Evolutionary conservation across 2,797 vertebrate species (phyloP).

Genomic region (Galago senegalensis): DNA sequence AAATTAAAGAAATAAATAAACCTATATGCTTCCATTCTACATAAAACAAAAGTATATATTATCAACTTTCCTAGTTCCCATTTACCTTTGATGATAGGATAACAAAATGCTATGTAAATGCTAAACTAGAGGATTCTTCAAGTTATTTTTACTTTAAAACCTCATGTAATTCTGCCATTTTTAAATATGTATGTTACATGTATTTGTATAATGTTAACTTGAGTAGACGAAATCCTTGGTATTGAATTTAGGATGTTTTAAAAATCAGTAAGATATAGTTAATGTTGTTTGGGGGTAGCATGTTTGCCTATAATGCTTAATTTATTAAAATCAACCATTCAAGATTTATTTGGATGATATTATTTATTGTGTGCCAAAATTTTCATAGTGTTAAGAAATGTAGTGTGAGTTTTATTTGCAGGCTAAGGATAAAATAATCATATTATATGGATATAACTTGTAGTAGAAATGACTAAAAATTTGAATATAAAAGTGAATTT

Average conservation of each 20-base stretch:
- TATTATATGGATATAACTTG: background rate
- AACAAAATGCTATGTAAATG: constrained; percentile 6
- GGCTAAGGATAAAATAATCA: constrained; percentile 30
- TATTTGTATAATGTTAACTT: constrained; percentile 52
- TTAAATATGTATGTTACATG: background rate
- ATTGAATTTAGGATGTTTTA: constrained; percentile 55
- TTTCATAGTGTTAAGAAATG: constrained; percentile 21
- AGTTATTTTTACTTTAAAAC: constrained; percentile 33
- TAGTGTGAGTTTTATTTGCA: constrained; percentile 51
- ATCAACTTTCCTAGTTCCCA: background rate
- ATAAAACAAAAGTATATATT: background rate
- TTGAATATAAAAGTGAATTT: background rate
- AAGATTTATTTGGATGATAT: constrained; percentile 43
- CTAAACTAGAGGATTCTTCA: constrained; percentile 19
- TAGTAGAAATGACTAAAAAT: constrained; percentile 47
- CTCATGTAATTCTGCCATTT: constrained; percentile 33
- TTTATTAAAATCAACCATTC: constrained; percentile 71
- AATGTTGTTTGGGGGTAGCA: constrained; percentile 53
- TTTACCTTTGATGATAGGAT: constrained; percentile 28
- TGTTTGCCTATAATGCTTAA: constrained; percentile 64
- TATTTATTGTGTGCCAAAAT: constrained; percentile 23
- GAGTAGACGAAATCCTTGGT: background rate
- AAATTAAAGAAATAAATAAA: background rate
- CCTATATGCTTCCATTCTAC: background rate
- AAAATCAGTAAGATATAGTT: constrained; percentile 47